These are phyloP conservation scores for Fringilla coelebs DNA, from an alignment of 2,797 vertebrate genomes.

Conservation along the genomic window DNA sequence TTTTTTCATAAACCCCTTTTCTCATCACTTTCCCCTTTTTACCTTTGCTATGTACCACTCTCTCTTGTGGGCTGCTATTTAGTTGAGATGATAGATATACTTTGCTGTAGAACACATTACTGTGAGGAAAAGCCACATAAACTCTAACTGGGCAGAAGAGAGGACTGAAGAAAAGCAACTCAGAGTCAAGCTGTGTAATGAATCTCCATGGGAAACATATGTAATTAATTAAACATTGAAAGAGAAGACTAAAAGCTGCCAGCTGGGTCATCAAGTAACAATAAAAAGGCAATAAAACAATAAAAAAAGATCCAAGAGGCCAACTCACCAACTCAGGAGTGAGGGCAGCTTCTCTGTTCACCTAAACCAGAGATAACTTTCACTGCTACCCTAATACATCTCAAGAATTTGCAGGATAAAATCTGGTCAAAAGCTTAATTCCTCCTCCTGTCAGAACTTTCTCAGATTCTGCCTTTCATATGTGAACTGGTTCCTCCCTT, in stretches of 20 bases:
- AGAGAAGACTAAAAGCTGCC: neutral
- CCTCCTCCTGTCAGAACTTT: neutral
- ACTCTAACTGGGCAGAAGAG: neutral
- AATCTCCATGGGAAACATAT: neutral
- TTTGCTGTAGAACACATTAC: neutral
- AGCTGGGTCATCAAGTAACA: neutral
- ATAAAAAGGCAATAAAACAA: neutral
- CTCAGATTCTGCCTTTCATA: neutral
- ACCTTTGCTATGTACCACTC: neutral
- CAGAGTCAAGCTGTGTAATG: neutral
- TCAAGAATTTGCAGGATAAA: neutral
- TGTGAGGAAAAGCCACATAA: neutral
- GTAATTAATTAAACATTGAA: neutral
- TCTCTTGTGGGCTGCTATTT: neutral
- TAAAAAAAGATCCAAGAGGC: neutral
- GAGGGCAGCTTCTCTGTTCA: neutral
- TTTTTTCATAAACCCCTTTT: neutral
- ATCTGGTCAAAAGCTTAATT: neutral
- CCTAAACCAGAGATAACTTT: neutral
- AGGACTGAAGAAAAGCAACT: neutral
- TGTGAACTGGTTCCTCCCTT: neutral
- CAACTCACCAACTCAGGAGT: neutral
- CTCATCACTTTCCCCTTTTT: neutral
- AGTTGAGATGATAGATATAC: neutral
- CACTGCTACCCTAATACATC: neutral